Base-by-base conservation (phyloP, 2,888 invertebrate species). In the Abscondita cerata region DNA sequence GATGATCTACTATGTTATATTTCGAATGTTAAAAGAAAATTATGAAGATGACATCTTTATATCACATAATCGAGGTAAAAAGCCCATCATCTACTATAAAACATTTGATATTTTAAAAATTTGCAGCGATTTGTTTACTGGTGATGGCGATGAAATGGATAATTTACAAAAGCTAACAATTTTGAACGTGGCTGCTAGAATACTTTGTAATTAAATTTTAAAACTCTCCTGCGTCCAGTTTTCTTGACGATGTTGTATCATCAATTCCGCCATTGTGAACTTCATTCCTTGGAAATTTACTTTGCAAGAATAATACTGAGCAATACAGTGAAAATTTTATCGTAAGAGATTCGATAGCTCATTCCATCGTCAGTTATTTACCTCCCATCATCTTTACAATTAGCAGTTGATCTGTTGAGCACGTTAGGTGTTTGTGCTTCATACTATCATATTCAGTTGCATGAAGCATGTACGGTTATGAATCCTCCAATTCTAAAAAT, bases 331-430 rank as follows among this genome's bases (percentile, higher is more conserved):
- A 36, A 36, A 36, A 9, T 36, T 36, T 36, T 2, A 36, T 36
- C 5, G 36, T 36, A 36, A 36, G 36, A 36, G 36, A 36, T 36
- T 36, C 36, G 11, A 36, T 36, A 5, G 3, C 36, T 36, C 36
- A 36, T 36, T 36, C 36, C 11, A 36, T 36, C 11, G 36, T 36
- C 36, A 36, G 11, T 36, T 36, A n/a, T n/a, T n/a, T n/a, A n/a
- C n/a, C n/a, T n/a, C n/a, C n/a, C n/a, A 36, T 36, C 36, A 36
- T 36, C 36, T 36, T 36, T 36, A 36, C 36, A 36, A 9, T 36
- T 36, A 36, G 36, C 36, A 36, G 11, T 36, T 36, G 36, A 36
- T 36, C 36, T 36, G 3, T 12, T 36, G 3, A 36, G 11, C 11
- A 36, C 36, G 11, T 9, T 36, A 36, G 36, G 36, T 36, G 11